These are phyloP conservation scores for Graptemys geographica DNA, from an alignment of 2,797 vertebrate genomes.

Conservation along the genomic window DNA sequence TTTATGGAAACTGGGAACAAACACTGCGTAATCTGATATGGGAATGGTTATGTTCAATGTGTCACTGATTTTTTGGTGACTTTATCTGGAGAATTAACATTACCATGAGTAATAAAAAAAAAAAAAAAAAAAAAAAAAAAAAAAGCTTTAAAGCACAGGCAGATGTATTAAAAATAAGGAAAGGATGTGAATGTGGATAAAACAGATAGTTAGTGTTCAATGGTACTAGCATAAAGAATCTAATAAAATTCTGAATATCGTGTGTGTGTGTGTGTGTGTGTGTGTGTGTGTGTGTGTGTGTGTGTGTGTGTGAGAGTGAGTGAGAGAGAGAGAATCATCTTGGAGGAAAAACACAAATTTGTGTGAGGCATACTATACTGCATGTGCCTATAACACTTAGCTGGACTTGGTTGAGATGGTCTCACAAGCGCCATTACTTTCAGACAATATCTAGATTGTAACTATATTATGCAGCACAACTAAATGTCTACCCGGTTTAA, in stretches of 20 bases:
- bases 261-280: not conserved
- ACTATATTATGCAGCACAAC: slow-evolving; percentile 50
- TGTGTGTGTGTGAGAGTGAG: not conserved
- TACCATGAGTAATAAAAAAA: slow-evolving; percentile 66
- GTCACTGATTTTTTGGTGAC: slow-evolving; percentile 59
- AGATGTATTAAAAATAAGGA: slow-evolving; percentile 58
- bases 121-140: slow-evolving; percentile 54
- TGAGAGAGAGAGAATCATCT: not conserved
- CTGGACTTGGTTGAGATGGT: slow-evolving; percentile 35
- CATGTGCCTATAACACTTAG: slow-evolving; percentile 48
- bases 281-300: not conserved
- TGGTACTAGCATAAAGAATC: slow-evolving; percentile 45
- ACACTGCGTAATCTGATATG: slow-evolving; percentile 64
- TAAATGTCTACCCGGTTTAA: slow-evolving; percentile 52
- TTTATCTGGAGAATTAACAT: slow-evolving; percentile 59
- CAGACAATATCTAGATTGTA: slow-evolving; percentile 37
- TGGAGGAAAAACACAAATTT: slow-evolving; percentile 35
- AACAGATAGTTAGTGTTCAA: slow-evolving; percentile 14
- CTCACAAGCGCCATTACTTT: slow-evolving; percentile 45
- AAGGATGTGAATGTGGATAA: slow-evolving; percentile 23
- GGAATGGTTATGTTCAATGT: slow-evolving; percentile 50
- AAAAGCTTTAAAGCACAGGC: slow-evolving; percentile 64
- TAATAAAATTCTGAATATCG: not conserved
- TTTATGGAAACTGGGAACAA: slow-evolving; percentile 66
- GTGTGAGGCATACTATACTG: not conserved